Evolutionary conservation across 2,888 invertebrate genomes (phyloP).

Genomic region (Cheilosia scutellata): DNA sequence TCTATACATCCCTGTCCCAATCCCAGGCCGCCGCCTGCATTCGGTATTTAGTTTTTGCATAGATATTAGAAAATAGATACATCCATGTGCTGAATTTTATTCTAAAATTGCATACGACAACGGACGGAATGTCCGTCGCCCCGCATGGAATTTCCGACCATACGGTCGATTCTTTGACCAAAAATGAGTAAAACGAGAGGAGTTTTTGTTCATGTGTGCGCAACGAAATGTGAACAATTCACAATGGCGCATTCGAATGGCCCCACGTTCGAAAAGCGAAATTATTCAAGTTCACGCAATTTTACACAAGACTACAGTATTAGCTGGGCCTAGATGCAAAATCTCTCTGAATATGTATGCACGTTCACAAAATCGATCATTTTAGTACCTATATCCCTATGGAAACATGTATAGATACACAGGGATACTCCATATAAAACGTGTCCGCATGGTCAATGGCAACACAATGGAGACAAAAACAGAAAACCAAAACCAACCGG

Average conservation of each 20-base stretch:
- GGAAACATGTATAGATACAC: conserved; percentile 47
- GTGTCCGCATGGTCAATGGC: conserved; percentile 75
- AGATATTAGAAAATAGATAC: conserved; percentile 67
- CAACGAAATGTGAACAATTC: conserved; percentile 67
- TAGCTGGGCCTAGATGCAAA: conserved; percentile 38
- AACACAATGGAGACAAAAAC: conserved; percentile 73
- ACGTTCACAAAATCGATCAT: conserved; percentile 64
- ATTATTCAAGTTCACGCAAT: conserved; percentile 75
- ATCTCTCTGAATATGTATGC: conserved; percentile 26
- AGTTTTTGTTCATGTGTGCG: conserved; percentile 32
- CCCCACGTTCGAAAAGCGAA: conserved; percentile 19
- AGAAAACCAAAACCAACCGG: conserved; percentile 41
- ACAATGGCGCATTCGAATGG: conserved; percentile 55
- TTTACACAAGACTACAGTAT: conserved; percentile 37
- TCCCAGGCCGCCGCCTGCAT: conserved; percentile 34
- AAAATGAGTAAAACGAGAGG: conserved; percentile 41
- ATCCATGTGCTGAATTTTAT: conserved; percentile 46
- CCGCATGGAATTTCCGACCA: conserved; percentile 58
- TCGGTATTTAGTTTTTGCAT: conserved; percentile 68
- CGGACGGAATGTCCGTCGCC: conserved; percentile 30
- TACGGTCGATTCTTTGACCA: conserved; percentile 62
- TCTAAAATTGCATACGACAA: conserved; percentile 42
- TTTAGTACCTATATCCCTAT: conserved; percentile 38
- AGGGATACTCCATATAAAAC: conserved; percentile 47
- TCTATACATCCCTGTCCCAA: conserved; percentile 16